Evolutionary conservation across 2,113 vertebrate species (phyloP).

Genomic region (Strigops habroptila): DNA sequence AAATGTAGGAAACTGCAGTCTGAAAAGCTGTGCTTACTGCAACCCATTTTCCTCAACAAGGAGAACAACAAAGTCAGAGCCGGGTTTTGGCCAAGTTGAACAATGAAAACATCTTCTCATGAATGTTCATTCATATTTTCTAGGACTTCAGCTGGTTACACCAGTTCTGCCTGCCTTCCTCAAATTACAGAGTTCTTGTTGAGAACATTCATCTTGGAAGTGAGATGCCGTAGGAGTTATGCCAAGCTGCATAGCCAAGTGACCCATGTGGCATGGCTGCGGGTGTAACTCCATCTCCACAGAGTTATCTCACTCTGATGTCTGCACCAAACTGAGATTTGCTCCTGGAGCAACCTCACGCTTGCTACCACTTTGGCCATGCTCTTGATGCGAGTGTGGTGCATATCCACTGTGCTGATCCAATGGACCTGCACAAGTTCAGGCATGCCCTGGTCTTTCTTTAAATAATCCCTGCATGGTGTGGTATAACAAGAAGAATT

Average conservation of each 20-base stretch:
- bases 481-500: neutral
- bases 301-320: neutral
- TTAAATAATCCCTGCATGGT: neutral
- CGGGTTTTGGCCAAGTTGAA: neutral
- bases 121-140: neutral
- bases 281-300: neutral
- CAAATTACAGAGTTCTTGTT: neutral
- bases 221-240: neutral
- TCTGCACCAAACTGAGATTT: neutral
- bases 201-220: neutral
- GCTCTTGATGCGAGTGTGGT: neutral
- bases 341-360: neutral
- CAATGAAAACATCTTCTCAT: neutral
- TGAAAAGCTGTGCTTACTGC: neutral
- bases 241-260: neutral
- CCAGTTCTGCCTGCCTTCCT: neutral
- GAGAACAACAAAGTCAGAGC: neutral
- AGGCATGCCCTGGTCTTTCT: neutral
- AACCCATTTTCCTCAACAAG: neutral
- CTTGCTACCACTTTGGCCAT: neutral
- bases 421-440: neutral
- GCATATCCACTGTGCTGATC: neutral
- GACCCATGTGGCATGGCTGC: neutral
- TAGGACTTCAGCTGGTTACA: neutral
- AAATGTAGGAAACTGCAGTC: neutral